phyloP scores from a whole-genome alignment of 2,888 invertebrate species.

The Tortrix viridana region DNA sequence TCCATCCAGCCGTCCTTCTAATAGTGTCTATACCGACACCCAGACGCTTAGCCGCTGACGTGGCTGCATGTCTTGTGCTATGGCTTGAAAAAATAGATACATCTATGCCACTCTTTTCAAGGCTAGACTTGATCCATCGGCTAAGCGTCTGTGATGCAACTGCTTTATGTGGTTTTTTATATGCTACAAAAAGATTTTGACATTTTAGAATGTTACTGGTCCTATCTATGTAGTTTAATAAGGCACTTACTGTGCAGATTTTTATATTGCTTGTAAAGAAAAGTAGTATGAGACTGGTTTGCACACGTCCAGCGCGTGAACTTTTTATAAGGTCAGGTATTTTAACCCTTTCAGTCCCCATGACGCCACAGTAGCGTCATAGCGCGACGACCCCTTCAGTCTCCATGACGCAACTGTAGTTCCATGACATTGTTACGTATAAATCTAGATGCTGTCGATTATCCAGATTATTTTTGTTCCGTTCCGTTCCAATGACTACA shows the following conservation, averaged over 20 bases:
- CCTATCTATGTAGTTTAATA: constrained; percentile 14
- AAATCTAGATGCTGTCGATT: too few species aligned
- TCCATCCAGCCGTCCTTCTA: constrained; percentile 19
- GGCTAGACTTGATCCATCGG: constrained; percentile 31
- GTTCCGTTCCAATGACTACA: too few species aligned
- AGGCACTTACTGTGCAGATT: constrained; percentile 24
- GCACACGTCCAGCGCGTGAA: constrained; percentile 30
- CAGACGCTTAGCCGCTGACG: neutral
- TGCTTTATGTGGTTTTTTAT: constrained; percentile 28
- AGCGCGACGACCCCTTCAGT: too few species aligned
- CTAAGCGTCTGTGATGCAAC: constrained; percentile 34
- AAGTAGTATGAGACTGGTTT: constrained; percentile 28
- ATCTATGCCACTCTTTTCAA: constrained; percentile 27
- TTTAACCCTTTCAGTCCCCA: too few species aligned
- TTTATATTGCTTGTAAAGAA: constrained; percentile 1
- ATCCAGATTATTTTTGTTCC: too few species aligned
- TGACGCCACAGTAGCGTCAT: too few species aligned
- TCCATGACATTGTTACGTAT: too few species aligned
- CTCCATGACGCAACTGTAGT: too few species aligned
- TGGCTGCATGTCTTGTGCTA: constrained; percentile 28
- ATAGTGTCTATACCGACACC: constrained; percentile 6
- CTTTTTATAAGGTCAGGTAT: constrained; percentile 40
- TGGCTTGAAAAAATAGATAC: constrained; percentile 23
- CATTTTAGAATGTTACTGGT: constrained; percentile 6
- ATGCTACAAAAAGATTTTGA: constrained; percentile 12